Evolutionary conservation across 2,113 vertebrate species (phyloP), one percentile per base, ranked within the genome.

Genomic region (Dromiciops gliroides): DNA sequence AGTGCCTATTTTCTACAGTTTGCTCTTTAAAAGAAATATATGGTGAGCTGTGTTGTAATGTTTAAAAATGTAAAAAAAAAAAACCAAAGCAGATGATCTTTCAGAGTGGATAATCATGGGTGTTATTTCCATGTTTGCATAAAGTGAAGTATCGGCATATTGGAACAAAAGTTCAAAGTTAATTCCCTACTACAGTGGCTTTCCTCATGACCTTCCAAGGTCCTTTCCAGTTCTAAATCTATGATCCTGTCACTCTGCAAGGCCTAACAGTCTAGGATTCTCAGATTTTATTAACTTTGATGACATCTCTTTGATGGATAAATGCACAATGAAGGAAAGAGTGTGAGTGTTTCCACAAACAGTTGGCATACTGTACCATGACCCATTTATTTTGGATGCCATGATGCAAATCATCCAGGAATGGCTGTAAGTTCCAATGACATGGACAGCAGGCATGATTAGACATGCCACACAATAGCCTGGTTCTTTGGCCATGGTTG

Each of bases 361-460:
- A 1, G 10, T 1, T 48, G 37, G 5, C 23, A 11, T 51, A 47
- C 11, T 48, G 1, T 52, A 67, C 0, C 48, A 83, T 0, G 67
- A 31, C 22, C 0, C 0, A 91, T 22, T 51, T 44, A 7, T 25
- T 52, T 53, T 48, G 89, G 26, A n/a, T 37, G n/a, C n/a, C n/a
- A 83, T 83, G 4, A 23, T 83, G n/a, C n/a, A 83, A 22, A 75
- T 75, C 67, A 23, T 83, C 19, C n/a, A 44, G n/a, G 67, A 1
- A 7, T 0, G 50, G 25, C 0, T 0, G 6, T 2, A 1, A 0
- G 24, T 22, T 31, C 2, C 22, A n/a, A 52, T 50, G 28, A 6
- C 1, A 2, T 1, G 0, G 0, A 0, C n/a, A 44, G 26, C 1
- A 1, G 25, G 2, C 25, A 0, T 11, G 0, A 24, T 24, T 53